Evolutionary conservation across 2,888 invertebrate genomes (phyloP).

Genomic region (Scaptodrosophila latifasciaeformis): DNA sequence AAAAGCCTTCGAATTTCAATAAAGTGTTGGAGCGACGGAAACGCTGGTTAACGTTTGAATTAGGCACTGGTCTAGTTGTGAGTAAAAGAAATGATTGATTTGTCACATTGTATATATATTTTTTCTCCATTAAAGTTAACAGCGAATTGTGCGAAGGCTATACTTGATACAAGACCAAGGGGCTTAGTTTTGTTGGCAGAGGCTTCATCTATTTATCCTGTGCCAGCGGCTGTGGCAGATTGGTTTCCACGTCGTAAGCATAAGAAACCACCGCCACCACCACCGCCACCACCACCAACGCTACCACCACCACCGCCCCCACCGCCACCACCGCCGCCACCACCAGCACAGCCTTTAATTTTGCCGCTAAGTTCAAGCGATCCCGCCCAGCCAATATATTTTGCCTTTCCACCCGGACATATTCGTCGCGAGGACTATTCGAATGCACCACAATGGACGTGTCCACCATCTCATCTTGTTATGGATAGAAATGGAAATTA

Average conservation of each 20-base stretch:
- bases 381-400: slow-evolving; percentile 56
- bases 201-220: slow-evolving; percentile 56
- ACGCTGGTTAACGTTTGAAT: slow-evolving; percentile 68
- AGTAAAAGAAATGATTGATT: too few relatives aligned
- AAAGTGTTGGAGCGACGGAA: slow-evolving; percentile 51
- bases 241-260: slow-evolving; percentile 36
- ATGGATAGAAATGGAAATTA: slow-evolving; percentile 50
- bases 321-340: slow-evolving; percentile 3
- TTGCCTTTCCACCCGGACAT: slow-evolving; percentile 40
- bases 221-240: slow-evolving; percentile 54
- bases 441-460: slow-evolving; percentile 31
- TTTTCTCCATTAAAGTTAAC: slow-evolving; percentile 40
- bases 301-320: slow-evolving; percentile 7
- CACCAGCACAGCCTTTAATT: slow-evolving; percentile 28
- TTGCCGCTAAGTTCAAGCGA: slow-evolving; percentile 48
- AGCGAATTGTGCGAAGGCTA: slow-evolving; percentile 54
- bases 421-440: slow-evolving; percentile 34
- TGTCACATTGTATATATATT: neutral
- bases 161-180: slow-evolving; percentile 56
- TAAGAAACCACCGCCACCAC: slow-evolving; percentile 22
- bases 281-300: slow-evolving; percentile 9
- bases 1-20: slow-evolving; percentile 21
- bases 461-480: slow-evolving; percentile 45
- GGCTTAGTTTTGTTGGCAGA: slow-evolving; percentile 62
- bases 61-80: slow-evolving; percentile 62